Evolutionary conservation across 2,113 vertebrate genomes (phyloP), one percentile per base, ranked within the genome.

Genomic region (Muntiacus reevesi): DNA sequence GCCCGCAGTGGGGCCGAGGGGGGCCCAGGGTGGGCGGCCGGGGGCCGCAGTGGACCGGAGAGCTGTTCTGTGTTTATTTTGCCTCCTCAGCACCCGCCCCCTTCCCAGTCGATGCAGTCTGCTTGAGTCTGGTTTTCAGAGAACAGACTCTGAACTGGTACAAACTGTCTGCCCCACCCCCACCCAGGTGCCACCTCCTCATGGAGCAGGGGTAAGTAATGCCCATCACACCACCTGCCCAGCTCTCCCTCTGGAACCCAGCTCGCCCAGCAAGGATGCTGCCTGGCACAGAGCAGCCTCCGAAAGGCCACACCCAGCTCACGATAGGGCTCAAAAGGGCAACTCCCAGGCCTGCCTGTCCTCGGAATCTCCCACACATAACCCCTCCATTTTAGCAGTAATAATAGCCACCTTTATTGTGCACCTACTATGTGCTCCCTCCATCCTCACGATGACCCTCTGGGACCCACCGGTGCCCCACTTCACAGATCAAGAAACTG

Each of bases 1-100:
- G 47, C 12, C 12, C 47, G 47, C 10, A 12, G 47, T 11, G 47
- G 47, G 43, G 43, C 40, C 40, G 40, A 40, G 40, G 40, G 40
- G 40, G 40, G 40, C 40, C 40, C 40, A 40, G 40, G 40, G 40
- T 40, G 2, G 40, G 40, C 40, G 40, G 43, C 50, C 3, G 8
- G 2, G 59, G 28, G 0, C 60, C 5, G 28, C 60, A 28, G 76
- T 0, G 4, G n/a, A 12, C 33, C 25, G 6, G 8, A 17, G 33
- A 1, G 57, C 19, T 50, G 30, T 50, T 57, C n/a, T n/a, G 57
- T 7, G 52, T 36, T 59, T 36, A 21, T 82, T 16, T 14, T 30
- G 30, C 57, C 40, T 89, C 62, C 43, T 57, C 2, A 3, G 60
- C 40, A 28, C 16, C 52, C 0, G 1, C 25, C 33, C 21, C 78